phyloP scores from a whole-genome alignment of 2,797 vertebrate species.

The Rallus crepitans region DNA sequence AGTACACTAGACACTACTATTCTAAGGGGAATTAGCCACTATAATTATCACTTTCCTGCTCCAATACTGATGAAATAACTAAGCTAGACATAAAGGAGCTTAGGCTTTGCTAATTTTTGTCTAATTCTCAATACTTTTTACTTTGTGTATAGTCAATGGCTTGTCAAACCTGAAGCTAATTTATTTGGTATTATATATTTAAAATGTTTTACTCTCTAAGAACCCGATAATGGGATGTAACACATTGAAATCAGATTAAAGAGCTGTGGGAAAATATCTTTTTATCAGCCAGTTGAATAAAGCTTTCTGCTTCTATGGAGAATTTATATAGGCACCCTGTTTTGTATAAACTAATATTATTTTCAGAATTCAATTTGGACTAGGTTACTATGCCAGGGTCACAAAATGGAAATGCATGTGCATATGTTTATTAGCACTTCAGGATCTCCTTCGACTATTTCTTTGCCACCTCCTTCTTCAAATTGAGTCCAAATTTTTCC shows the following conservation, averaged over 20 bases:
- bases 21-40: slow-evolving; percentile 22
- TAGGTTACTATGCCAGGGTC: not conserved
- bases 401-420: not conserved
- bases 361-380: not conserved
- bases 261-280: not conserved
- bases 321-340: not conserved
- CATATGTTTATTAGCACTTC: not conserved
- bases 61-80: not conserved
- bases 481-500: not conserved
- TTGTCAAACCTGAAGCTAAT: slow-evolving; percentile 14
- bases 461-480: not conserved
- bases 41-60: slow-evolving; percentile 39
- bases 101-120: slow-evolving; percentile 25
- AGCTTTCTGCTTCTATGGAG: not conserved
- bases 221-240: slow-evolving; percentile 18
- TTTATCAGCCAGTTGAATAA: not conserved
- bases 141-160: not conserved
- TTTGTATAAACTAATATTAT: slow-evolving; percentile 2
- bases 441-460: not conserved
- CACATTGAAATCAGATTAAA: slow-evolving; percentile 36
- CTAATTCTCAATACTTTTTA: slow-evolving; percentile 20
- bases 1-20: not conserved
- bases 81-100: not conserved
- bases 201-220: not conserved
- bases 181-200: slow-evolving; percentile 7